Evolutionary conservation across 1,140 invertebrate genomes (phyloP), one percentile per base, ranked within the genome.

Genomic region (Caenorhabditis briggsae): DNA sequence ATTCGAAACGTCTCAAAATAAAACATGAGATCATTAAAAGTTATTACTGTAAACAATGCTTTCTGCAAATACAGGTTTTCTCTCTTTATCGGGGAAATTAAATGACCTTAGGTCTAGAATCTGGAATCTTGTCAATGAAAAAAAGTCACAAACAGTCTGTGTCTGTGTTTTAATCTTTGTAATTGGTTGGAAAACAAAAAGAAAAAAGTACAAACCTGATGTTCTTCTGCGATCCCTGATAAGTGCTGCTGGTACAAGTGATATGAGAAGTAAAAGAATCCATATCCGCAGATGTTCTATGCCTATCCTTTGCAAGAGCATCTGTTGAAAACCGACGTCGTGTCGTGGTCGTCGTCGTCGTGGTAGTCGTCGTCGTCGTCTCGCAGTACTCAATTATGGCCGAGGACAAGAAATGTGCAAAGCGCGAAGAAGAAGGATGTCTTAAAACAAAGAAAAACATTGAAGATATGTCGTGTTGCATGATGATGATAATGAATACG

Each of bases 251-350:
- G 70, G 70, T 5, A 78, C 70, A 23, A 78, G 70, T n/a, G 70
- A 78, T n/a, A 78, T 78, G 41, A 78, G 70, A 8, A 78, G 20
- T 20, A 78, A 41, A 43, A 78, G 46, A n/a, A 78, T 78, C 70
- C 70, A 78, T 78, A 78, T 78, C 70, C 70, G 70, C 20, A 78
- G 50, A 78, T 78, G 70, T 50, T 78, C 70, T 78, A 78, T 78
- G 70, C 70, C 70, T 78, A 78, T 78, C 70, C 70, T 78, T 78
- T 78, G 70, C 70, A 78, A 78, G 70, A 78, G 70, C 70, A 78
- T 78, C 70, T 78, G 70, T 78, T 78, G 70, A 20, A 78, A 78
- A 78, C 70, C 70, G 70, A 78, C 70, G 70, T 78, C 46, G 70
- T 53, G 33, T 70, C 25, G 59, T 33, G 23, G 65, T 48, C 70